Conservation (phyloP, 2,888 invertebrate genomes). For the Ophion ventricosus region DNA sequence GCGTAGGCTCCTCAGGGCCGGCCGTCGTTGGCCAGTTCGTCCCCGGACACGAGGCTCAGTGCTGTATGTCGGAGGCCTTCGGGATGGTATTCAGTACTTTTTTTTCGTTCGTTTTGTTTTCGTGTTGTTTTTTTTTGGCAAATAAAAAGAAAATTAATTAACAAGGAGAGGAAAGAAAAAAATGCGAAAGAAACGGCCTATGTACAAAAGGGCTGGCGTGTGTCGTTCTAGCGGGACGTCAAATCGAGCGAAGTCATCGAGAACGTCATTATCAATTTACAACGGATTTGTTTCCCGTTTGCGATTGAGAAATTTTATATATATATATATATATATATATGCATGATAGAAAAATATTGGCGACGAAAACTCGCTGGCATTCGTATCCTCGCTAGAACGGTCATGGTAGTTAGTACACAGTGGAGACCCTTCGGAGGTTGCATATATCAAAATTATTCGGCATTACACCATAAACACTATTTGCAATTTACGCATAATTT, state of each 20-base stretch:
- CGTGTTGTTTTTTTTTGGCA: conserved; percentile 67
- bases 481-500: conserved; percentile 63
- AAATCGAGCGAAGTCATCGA: conserved; percentile 31
- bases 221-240: conserved; percentile 66
- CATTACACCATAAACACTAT: conserved; percentile 69
- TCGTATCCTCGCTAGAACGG: conserved; percentile 73
- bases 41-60: conserved; percentile 84
- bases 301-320: not conserved
- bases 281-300: not conserved
- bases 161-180: conserved; percentile 67
- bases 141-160: conserved; percentile 72
- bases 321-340: too few relatives aligned
- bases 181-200: conserved; percentile 68
- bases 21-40: conserved; percentile 81
- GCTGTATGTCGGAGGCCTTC: conserved; percentile 82
- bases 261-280: not conserved
- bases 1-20: conserved; percentile 81
- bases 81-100: conserved; percentile 70
- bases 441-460: conserved; percentile 68
- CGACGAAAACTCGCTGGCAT: conserved; percentile 62
- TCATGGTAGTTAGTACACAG: conserved; percentile 74
- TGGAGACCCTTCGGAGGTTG: conserved; percentile 81
- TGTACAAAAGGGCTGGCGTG: conserved; percentile 71
- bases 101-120: conserved; percentile 58
- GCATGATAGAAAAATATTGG: not conserved